A percentile compares a stretch with the other conserved stretches of the same genome.
Conservation (phyloP, 1,140 invertebrate genomes). For the Trachymyrmex cornetzi region DNA sequence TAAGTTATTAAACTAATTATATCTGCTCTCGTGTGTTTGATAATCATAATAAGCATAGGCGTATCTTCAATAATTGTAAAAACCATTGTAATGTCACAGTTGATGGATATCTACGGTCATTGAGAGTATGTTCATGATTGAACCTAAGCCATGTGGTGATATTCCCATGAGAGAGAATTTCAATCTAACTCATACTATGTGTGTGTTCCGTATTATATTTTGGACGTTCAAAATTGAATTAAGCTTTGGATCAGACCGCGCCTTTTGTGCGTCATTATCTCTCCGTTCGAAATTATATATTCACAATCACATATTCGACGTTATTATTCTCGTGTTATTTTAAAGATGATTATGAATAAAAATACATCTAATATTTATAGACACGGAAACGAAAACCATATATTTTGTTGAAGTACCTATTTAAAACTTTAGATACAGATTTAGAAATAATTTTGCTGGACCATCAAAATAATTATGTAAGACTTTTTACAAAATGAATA, state of each 20-base stretch:
- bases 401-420: too few species aligned
- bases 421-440: too few species aligned
- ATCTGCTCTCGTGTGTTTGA: background rate
- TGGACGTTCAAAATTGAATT: constrained; percentile 38
- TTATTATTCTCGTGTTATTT: background rate
- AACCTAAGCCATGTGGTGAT: constrained; percentile 36
- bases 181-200: constrained; percentile 21
- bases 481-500: too few species aligned
- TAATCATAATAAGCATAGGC: constrained; percentile 18
- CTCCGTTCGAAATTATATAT: background rate
- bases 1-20: constrained; percentile 31
- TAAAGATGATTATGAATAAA: background rate
- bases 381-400: too few species aligned
- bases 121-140: constrained; percentile 29
- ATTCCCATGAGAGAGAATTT: constrained; percentile 53
- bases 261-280: constrained; percentile 14
- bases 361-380: background rate
- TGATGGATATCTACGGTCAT: constrained; percentile 24
- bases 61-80: constrained; percentile 19
- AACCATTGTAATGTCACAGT: constrained; percentile 31
- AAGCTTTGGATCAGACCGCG: background rate
- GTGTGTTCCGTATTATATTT: constrained; percentile 37
- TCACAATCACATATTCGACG: background rate
- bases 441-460: too few species aligned
- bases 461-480: too few species aligned